phyloP scores from a whole-genome alignment of 92 coral and sea anemone genomes.

The Umimayanthus kanabou region DNA sequence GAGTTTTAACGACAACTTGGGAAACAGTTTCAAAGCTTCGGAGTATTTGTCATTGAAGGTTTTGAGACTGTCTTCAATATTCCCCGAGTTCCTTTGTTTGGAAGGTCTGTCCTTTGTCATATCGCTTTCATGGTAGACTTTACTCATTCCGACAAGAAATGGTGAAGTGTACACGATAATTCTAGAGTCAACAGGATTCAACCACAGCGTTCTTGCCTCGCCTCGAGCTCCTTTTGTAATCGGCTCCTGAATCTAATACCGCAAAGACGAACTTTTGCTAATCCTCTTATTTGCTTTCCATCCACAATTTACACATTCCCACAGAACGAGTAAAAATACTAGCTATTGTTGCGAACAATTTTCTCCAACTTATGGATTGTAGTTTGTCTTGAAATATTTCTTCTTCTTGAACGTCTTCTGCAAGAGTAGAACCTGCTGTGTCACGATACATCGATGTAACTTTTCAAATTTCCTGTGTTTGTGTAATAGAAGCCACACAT shows the following conservation, averaged over 20 bases:
- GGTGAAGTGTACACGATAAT: neutral
- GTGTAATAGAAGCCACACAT: neutral
- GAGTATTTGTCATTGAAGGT: constrained; percentile 25
- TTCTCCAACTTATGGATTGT: neutral
- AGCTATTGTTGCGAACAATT: neutral
- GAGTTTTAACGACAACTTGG: constrained; percentile 15
- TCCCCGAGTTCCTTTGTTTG: neutral
- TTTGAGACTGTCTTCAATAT: constrained; percentile 22
- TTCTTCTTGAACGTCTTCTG: neutral
- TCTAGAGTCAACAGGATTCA: constrained; percentile 11
- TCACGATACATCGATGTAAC: neutral
- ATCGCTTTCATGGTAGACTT: neutral
- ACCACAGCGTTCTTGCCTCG: neutral
- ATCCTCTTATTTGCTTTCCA: neutral
- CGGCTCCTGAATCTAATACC: neutral
- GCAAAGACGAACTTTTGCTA: neutral
- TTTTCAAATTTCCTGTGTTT: neutral
- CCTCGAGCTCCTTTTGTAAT: neutral
- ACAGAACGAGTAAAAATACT: neutral
- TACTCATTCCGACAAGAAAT: neutral
- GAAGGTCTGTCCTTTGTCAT: neutral
- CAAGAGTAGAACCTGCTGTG: neutral
- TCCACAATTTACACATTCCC: neutral
- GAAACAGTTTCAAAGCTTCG: constrained; percentile 29
- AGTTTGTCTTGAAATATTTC: neutral